These are phyloP conservation scores for Sapayoa aenigma DNA, from an alignment of 2,113 vertebrate species.

Conservation along the genomic window DNA sequence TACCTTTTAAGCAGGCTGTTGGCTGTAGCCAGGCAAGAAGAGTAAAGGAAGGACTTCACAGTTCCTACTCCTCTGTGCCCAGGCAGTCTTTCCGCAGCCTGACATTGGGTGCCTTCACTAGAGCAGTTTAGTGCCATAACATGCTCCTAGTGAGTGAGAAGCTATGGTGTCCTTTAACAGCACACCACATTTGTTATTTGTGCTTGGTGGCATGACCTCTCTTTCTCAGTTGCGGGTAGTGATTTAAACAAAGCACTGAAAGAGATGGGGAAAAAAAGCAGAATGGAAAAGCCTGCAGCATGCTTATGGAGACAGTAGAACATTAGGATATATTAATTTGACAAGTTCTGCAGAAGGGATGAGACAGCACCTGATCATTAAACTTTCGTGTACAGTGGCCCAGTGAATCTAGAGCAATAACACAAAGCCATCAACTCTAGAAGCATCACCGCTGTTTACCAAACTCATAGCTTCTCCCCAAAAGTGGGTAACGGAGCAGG, in stretches of 20 bases:
- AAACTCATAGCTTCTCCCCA: background rate
- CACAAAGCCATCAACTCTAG: conserved; percentile 1
- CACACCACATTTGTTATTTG: background rate
- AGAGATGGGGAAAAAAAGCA: background rate
- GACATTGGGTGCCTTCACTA: background rate
- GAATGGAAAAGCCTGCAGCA: background rate
- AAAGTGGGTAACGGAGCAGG: background rate
- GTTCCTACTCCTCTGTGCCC: accelerated
- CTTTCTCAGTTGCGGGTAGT: background rate
- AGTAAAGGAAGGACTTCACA: background rate
- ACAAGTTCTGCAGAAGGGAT: background rate
- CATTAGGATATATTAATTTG: conserved; percentile 25
- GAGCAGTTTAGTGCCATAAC: background rate
- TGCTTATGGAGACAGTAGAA: background rate
- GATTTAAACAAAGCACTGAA: background rate
- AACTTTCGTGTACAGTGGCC: background rate
- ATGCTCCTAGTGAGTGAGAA: background rate
- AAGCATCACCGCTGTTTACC: background rate
- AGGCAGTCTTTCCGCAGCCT: background rate
- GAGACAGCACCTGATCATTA: conserved; percentile 32
- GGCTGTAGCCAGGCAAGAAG: background rate
- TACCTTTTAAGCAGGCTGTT: background rate
- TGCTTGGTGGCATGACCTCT: background rate
- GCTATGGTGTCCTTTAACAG: background rate
- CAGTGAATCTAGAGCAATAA: background rate